Base-by-base conservation (phyloP, 2,113 vertebrate genomes). In the Sander vitreus region DNA sequence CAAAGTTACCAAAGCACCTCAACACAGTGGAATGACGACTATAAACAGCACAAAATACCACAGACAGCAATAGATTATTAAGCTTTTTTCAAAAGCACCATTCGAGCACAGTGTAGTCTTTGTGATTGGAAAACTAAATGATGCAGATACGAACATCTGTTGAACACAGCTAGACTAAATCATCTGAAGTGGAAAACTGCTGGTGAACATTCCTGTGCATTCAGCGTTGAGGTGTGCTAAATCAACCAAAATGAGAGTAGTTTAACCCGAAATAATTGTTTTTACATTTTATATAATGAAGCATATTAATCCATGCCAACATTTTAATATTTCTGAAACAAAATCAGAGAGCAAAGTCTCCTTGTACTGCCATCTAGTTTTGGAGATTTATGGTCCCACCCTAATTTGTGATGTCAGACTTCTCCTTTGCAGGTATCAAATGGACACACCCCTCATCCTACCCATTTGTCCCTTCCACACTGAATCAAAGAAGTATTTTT, bases 161-260 rank as follows among this genome's bases (percentile, higher is more conserved):
- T 68, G 30, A 80, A 59, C 27, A 27, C 48, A 73, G 58, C 47
- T 73, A 88, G 80, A 74, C 62, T 78, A 74, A 80, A 82, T 76
- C 1, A 27, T 75, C 27, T 43, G 5, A 55, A 53, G 39, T 72
- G 77, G 80, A 72, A 84, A 90, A 78, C 66, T 76, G 81, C 88
- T 78, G 85, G 85, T 81, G 67, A 80, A 87, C 82, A 83, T 84
- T 88, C 75, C 78, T 83, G 87, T 68, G 50, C 66, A 74, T 76
- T 85, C 48, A 64, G 55, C 13, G 60, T 36, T 54, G 27, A 62
- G 9, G 65, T 65, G 15, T 45, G 55, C n/a, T 10, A 64, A 30
- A 68, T 14, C 16, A 25, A 18, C 23, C 54, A 25, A 57, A 60
- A 30, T 25, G 16, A 55, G 5, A 58, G 5, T 23, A 67, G 25